phyloP scores from a whole-genome alignment of 2,888 invertebrate species.

The Meiosimyza platycephala region DNA sequence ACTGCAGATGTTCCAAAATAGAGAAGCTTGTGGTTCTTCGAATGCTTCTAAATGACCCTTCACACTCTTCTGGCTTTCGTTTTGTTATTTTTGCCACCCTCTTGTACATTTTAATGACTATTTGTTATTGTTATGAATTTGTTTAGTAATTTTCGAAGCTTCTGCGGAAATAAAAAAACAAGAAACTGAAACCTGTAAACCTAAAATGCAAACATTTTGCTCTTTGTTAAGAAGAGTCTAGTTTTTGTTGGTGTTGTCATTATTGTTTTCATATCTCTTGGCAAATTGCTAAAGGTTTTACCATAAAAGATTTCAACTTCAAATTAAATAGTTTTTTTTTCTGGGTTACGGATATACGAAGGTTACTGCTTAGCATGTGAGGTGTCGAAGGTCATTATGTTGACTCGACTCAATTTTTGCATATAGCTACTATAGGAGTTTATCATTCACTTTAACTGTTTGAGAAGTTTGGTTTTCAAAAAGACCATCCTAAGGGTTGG shows the following conservation, averaged over 20 bases:
- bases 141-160: not conserved
- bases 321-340: not conserved
- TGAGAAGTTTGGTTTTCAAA: too few relatives aligned
- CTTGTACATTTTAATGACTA: not conserved
- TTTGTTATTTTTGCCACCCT: too few relatives aligned
- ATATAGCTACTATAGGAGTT: not conserved
- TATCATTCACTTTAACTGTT: not conserved
- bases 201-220: constrained; percentile 11
- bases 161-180: not conserved
- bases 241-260: not conserved
- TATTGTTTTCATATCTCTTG: constrained; percentile 1
- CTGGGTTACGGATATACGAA: too few relatives aligned
- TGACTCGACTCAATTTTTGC: not conserved
- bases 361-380: not conserved
- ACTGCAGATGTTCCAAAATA: not conserved
- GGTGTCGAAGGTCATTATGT: constrained; percentile 8
- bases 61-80: too few relatives aligned
- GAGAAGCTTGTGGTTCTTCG: not conserved
- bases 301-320: not conserved
- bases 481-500: too few relatives aligned
- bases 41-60: too few relatives aligned
- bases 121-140: constrained; percentile 2
- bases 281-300: not conserved
- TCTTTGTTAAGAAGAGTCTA: not conserved
- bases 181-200: not conserved